Percentiles rank a stretch among this genome's conserved stretches.
These are phyloP conservation scores for Lacanobia oleracea DNA, from an alignment of 2,888 invertebrate species.

Conservation along the genomic window DNA sequence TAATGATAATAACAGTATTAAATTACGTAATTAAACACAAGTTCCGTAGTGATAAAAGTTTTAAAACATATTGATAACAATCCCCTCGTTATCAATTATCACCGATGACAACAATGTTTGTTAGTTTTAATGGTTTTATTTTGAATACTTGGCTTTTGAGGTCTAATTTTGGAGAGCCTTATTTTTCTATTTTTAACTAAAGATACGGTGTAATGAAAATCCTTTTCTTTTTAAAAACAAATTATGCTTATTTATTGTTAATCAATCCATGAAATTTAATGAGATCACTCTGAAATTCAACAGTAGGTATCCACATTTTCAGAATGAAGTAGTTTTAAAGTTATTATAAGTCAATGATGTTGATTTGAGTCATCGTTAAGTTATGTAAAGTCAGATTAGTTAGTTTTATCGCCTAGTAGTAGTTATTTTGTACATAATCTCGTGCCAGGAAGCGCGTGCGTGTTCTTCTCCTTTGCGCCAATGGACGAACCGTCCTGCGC, in stretches of 20 bases:
- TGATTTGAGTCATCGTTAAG: constrained; percentile 1
- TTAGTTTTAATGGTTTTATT: constrained; percentile 8
- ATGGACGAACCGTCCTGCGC: constrained; percentile 71
- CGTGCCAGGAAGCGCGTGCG: constrained; percentile 77
- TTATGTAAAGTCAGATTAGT: background rate
- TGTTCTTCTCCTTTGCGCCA: constrained; percentile 78
- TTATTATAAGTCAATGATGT: background rate
- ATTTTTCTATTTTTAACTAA: background rate
- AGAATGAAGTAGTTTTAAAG: background rate
- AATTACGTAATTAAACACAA: constrained; percentile 35
- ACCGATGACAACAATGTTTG: constrained; percentile 4
- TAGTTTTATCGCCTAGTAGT: constrained; percentile 65
- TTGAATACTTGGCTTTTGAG: constrained; percentile 22
- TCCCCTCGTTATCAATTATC: constrained; percentile 7
- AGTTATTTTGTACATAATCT: constrained; percentile 80
- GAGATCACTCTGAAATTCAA: background rate
- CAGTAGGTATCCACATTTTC: background rate
- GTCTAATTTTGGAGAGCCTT: background rate
- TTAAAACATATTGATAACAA: constrained; percentile 26
- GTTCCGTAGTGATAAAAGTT: constrained; percentile 4
- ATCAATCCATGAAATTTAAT: background rate
- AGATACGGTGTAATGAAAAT: background rate
- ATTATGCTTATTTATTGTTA: constrained; percentile 47
- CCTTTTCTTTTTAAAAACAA: background rate
- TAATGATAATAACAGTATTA: constrained; percentile 3